Conservation (phyloP, 2,113 vertebrate species). For the Smithornis capensis region DNA sequence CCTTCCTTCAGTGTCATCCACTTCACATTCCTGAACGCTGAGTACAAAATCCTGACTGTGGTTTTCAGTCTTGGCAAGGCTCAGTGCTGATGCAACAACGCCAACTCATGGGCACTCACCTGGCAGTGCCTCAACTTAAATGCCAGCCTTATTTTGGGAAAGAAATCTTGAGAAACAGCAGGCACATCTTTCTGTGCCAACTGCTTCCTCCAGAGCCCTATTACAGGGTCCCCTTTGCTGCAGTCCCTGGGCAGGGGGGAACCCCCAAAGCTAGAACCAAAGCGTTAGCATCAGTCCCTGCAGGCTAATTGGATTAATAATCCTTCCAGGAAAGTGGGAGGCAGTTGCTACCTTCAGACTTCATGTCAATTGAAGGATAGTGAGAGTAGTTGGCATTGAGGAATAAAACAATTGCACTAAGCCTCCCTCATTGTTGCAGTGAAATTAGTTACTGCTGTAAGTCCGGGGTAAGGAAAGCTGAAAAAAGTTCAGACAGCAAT, state of each 20-base stretch:
- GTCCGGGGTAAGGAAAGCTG: background rate
- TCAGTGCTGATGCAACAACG: constrained; percentile 22
- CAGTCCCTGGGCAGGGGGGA: background rate
- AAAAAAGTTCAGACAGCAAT: background rate
- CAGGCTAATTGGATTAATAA: background rate
- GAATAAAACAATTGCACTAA: background rate
- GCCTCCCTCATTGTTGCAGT: background rate
- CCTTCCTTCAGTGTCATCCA: constrained; percentile 37
- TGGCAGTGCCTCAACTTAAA: constrained; percentile 13
- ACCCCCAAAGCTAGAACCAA: background rate
- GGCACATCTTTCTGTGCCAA: background rate
- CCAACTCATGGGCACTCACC: constrained; percentile 13
- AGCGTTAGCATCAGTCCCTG: background rate
- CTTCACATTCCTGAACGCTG: constrained; percentile 43
- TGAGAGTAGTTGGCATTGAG: background rate
- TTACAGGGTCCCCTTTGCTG: background rate
- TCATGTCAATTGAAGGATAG: background rate
- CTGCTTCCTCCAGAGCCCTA: background rate
- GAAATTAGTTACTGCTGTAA: background rate
- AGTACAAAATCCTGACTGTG: constrained; percentile 42
- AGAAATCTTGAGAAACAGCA: background rate
- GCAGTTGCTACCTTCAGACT: background rate
- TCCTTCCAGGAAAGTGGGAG: constrained; percentile 11
- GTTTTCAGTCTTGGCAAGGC: constrained; percentile 43
- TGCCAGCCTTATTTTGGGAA: background rate